These are phyloP conservation scores for Linepithema humile DNA, from an alignment of 1,140 invertebrate genomes.

Conservation along the genomic window DNA sequence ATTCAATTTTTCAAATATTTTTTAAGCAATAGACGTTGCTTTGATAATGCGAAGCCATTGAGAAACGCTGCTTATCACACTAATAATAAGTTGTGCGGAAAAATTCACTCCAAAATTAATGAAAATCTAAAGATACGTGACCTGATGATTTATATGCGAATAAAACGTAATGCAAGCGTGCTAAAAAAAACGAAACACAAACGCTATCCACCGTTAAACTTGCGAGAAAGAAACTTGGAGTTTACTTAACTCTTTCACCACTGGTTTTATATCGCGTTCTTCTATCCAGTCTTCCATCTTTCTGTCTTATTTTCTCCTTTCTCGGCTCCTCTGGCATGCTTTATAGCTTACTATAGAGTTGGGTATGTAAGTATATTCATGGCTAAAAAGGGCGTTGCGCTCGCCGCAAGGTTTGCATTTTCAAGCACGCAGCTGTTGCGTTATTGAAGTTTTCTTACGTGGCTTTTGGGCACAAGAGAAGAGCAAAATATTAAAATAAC, in stretches of 20 bases:
- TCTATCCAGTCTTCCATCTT: slow-evolving; percentile 4
- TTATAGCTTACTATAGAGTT: slow-evolving; percentile 19
- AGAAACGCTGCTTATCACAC: no score
- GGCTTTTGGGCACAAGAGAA: neutral
- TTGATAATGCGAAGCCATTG: neutral
- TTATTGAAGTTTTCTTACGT: slow-evolving; percentile 49
- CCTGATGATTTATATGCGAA: no score
- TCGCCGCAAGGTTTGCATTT: slow-evolving; percentile 38
- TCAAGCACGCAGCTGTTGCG: slow-evolving; percentile 46
- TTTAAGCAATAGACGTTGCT: neutral
- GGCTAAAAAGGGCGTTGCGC: slow-evolving; percentile 35
- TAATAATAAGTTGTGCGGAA: no score
- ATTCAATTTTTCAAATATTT: neutral
- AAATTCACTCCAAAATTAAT: no score
- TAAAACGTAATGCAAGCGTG: slow-evolving; percentile 7
- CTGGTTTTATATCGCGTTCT: slow-evolving; percentile 24
- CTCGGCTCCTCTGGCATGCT: neutral
- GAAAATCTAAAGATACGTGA: no score
- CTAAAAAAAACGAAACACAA: slow-evolving; percentile 1
- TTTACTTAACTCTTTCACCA: slow-evolving; percentile 40
- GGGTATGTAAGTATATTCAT: slow-evolving; percentile 43
- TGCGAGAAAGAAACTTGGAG: slow-evolving; percentile 18
- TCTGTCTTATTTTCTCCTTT: slow-evolving; percentile 35
- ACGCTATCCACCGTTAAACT: slow-evolving; percentile 29
- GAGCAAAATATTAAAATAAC: slow-evolving; percentile 13